Percentiles rank a stretch among this genome's conserved stretches.
phyloP scores from a whole-genome alignment of 2,113 vertebrate species.

The Perognathus longimembris region DNA sequence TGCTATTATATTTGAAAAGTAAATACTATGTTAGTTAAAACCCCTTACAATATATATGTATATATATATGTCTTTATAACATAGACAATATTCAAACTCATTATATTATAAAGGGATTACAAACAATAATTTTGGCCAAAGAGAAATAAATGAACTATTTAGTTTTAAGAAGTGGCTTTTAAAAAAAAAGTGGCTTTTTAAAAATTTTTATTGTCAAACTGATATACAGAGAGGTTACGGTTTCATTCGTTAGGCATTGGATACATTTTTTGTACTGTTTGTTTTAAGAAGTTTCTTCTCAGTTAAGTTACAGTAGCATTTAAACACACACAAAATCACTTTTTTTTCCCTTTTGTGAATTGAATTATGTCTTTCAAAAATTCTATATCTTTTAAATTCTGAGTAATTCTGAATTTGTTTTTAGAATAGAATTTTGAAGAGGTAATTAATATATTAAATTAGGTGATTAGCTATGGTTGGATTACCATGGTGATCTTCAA shows the following conservation, averaged over 20 bases:
- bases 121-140: conserved; percentile 44
- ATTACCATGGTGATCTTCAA: background rate
- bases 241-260: no score
- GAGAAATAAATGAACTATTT: conserved; percentile 4
- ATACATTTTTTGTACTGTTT: no score
- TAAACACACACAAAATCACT: background rate
- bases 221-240: no score
- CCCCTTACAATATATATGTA: no score
- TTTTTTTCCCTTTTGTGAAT: background rate
- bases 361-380: background rate
- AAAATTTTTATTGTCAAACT: no score
- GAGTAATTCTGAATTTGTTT: background rate
- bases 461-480: background rate
- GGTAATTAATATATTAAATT: background rate
- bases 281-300: background rate
- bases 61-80: background rate
- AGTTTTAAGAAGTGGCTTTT: background rate
- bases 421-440: background rate
- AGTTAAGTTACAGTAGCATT: background rate
- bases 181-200: no score
- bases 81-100: background rate
- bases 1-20: conserved; percentile 17
- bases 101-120: background rate
- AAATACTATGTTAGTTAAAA: conserved; percentile 36
- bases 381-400: background rate